Percentiles rank a stretch among this genome's conserved stretches.
These are phyloP conservation scores for Chymomyza amoena DNA, from an alignment of 2,888 invertebrate species.

Conservation along the genomic window DNA sequence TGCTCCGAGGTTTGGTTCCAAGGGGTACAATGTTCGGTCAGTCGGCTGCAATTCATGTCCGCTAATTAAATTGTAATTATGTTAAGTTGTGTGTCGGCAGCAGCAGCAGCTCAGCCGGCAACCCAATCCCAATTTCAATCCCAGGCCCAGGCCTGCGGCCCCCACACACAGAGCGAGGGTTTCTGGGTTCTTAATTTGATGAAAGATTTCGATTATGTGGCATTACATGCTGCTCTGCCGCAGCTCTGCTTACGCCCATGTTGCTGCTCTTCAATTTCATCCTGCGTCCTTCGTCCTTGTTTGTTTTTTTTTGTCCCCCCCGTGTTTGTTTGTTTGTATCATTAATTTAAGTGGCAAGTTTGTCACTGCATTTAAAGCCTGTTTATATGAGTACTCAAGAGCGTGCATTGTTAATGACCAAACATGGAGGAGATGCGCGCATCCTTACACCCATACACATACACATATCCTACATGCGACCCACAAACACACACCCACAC, in stretches of 20 bases:
- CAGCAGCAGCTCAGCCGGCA: not conserved
- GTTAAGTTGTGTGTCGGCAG: slow-evolving; percentile 42
- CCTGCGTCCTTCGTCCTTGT: not conserved
- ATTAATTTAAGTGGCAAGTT: slow-evolving; percentile 7
- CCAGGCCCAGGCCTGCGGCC: not conserved
- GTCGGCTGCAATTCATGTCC: slow-evolving; percentile 59
- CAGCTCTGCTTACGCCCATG: not conserved
- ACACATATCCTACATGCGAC: too few relatives aligned
- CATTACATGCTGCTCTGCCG: slow-evolving; percentile 49
- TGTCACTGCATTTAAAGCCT: not conserved
- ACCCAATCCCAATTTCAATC: not conserved
- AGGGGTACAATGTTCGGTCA: not conserved
- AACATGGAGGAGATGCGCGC: too few relatives aligned
- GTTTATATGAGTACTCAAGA: not conserved
- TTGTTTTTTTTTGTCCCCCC: not conserved
- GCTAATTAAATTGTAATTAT: slow-evolving; percentile 71
- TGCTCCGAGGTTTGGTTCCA: not conserved
- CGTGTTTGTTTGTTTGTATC: not conserved
- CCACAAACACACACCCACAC: not conserved
- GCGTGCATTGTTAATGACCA: not conserved
- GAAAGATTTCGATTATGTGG: slow-evolving; percentile 68
- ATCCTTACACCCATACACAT: not conserved
- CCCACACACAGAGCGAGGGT: not conserved
- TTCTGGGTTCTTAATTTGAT: slow-evolving; percentile 61
- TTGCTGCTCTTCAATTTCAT: slow-evolving; percentile 7